phyloP scores from a whole-genome alignment of 2,797 vertebrate genomes.

The Luscinia luscinia region DNA sequence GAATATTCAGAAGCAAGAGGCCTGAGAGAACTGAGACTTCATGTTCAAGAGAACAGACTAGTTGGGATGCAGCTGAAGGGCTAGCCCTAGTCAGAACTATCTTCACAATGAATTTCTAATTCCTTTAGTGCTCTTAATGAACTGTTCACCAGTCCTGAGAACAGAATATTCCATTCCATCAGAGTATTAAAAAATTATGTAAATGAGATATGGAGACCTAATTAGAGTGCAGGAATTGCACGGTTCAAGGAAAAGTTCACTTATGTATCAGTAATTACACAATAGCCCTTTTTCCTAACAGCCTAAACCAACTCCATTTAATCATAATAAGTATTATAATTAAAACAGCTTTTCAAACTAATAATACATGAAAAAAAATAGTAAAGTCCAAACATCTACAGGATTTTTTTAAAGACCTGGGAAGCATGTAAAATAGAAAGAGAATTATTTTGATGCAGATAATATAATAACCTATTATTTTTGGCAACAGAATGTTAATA shows the following conservation, averaged over 20 bases:
- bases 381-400: background rate
- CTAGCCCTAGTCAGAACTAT: background rate
- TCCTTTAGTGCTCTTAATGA: background rate
- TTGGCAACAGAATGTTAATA: background rate
- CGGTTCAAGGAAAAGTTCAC: conserved; percentile 40
- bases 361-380: background rate
- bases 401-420: conserved; percentile 1
- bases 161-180: conserved; percentile 2
- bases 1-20: background rate
- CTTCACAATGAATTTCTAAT: background rate
- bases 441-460: background rate
- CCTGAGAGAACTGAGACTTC: background rate
- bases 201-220: conserved; percentile 28
- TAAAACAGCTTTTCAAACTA: conserved; percentile 52
- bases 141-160: background rate
- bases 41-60: background rate
- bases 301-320: conserved; percentile 43
- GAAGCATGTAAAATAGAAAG: background rate
- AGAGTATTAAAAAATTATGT: conserved; percentile 26
- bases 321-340: conserved; percentile 45
- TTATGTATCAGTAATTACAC: conserved; percentile 37
- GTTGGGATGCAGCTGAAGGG: background rate
- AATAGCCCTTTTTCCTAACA: conserved; percentile 9
- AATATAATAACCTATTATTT: background rate
- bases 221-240: conserved; percentile 26